Evolutionary conservation across 2,797 vertebrate genomes (phyloP).

Genomic region (Glossophaga mutica): DNA sequence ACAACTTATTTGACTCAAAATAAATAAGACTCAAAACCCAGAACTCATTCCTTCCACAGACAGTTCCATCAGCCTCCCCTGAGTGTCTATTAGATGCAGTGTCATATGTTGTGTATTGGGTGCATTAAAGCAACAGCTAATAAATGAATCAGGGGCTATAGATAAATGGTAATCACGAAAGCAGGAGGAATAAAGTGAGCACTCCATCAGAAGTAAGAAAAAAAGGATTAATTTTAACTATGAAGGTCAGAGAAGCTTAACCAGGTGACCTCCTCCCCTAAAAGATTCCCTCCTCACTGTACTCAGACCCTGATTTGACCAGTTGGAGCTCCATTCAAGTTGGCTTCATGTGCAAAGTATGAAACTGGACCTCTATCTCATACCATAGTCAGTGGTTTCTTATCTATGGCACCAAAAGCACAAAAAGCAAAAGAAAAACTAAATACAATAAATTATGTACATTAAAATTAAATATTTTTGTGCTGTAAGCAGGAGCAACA

Average conservation of each 20-base stretch:
- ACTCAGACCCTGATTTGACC: neutral
- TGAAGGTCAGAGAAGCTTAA: neutral
- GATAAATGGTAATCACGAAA: neutral
- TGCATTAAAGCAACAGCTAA: neutral
- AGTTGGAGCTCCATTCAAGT: neutral
- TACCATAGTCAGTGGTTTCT: neutral
- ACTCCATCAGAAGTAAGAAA: neutral
- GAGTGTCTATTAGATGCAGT: neutral
- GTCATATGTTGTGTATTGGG: neutral
- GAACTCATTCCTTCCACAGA: neutral
- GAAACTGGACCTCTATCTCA: neutral
- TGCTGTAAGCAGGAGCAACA: neutral
- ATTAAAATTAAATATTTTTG: neutral
- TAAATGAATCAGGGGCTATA: neutral
- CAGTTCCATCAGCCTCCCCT: neutral
- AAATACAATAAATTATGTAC: neutral
- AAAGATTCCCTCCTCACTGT: neutral
- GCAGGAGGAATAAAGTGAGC: neutral
- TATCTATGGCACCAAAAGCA: neutral
- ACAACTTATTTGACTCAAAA: neutral
- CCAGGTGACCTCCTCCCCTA: neutral
- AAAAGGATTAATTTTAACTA: neutral
- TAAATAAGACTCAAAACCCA: neutral
- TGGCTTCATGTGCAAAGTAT: neutral
- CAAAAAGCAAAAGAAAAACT: neutral